Base-by-base conservation (phyloP, 2,888 invertebrate species). In the Drosophila parthenogenetica region DNA sequence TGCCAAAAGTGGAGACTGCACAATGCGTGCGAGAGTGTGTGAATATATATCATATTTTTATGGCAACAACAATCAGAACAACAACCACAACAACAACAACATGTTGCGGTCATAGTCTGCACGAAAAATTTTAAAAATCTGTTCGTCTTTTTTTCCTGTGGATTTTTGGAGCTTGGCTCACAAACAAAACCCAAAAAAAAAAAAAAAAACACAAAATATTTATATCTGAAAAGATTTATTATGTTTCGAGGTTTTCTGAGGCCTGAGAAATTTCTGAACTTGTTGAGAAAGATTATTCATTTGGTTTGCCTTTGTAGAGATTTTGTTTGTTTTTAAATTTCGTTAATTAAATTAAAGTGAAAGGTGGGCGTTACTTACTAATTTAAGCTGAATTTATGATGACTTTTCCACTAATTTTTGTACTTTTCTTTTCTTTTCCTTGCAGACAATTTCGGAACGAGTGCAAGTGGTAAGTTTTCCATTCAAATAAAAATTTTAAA, bases 401-500 rank as follows among this genome's bases (percentile, higher is more conserved):
- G 4, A 48, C 51, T 32, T 45, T 53, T 45, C 43, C n/a, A 76
- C 63, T 77, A 66, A 78, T 63, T 29, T 55, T 48, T 61, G 40
- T 66, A 78, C 61, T 29, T 55, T 50, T 61, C 42, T 62, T 35
- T 68, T 60, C 22, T 13, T 67, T 19, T 45, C 48, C 29, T 90
- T 90, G 50, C 90, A 90, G 90, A 90, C 83, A 90, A 90, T 81
- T 90, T 91, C 73, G 90, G 90, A 80, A 90, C 90, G 89, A 90
- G 90, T 91, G 90, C 90, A 89, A 90, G 90, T 75, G 90, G 90
- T 90, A 89, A 90, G 90, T 42, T 71, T 73, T 75, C 59, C 61
- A 14, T 19, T 3, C 1, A 4, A 22, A 32, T n/a, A 29, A 29
- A 29, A 7, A 29, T 0, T 37, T 35, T 11, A 2, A 2, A 35